Percentiles rank a stretch among this genome's conserved stretches.
phyloP scores from a whole-genome alignment of 2,888 invertebrate genomes.

The Nemoura dubitans region DNA sequence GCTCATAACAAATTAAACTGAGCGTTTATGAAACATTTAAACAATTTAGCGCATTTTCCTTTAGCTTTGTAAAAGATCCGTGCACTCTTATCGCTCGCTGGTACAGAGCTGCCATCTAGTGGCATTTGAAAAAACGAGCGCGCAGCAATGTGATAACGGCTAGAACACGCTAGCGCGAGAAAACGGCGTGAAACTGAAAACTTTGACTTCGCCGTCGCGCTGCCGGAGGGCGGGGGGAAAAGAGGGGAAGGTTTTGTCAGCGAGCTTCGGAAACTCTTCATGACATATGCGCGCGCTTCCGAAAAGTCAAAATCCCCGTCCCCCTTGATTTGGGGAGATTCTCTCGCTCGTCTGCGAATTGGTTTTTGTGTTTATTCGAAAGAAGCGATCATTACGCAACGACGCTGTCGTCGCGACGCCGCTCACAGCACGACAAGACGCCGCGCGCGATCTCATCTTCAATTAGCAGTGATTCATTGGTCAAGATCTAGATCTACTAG shows the following conservation, averaged over 20 bases:
- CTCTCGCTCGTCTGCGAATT: conserved; percentile 27
- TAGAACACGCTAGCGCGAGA: conserved; percentile 44
- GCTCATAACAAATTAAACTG: too few species aligned
- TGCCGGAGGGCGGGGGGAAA: conserved; percentile 21
- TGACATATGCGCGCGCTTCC: conserved; percentile 31
- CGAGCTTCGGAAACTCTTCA: background rate
- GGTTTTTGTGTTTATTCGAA: conserved; percentile 43
- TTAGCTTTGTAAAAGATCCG: too few species aligned
- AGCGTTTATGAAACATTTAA: too few species aligned
- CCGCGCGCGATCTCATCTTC: background rate
- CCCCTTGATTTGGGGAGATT: conserved; percentile 52
- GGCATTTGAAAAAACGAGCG: conserved; percentile 49
- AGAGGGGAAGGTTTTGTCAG: background rate
- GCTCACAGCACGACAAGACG: background rate
- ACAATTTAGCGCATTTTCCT: too few species aligned
- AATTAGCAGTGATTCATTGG: conserved; percentile 17
- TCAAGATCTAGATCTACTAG: background rate
- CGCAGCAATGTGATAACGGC: conserved; percentile 15
- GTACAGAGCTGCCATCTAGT: conserved; percentile 51
- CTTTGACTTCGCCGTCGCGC: conserved; percentile 7
- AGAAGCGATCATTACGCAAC: conserved; percentile 34
- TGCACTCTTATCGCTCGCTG: conserved; percentile 13
- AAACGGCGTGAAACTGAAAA: conserved; percentile 29
- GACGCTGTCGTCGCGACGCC: background rate
- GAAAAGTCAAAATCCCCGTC: conserved; percentile 50